Evolutionary conservation across 1,140 invertebrate genomes (phyloP).

Genomic region (Drosophila rhopaloa): DNA sequence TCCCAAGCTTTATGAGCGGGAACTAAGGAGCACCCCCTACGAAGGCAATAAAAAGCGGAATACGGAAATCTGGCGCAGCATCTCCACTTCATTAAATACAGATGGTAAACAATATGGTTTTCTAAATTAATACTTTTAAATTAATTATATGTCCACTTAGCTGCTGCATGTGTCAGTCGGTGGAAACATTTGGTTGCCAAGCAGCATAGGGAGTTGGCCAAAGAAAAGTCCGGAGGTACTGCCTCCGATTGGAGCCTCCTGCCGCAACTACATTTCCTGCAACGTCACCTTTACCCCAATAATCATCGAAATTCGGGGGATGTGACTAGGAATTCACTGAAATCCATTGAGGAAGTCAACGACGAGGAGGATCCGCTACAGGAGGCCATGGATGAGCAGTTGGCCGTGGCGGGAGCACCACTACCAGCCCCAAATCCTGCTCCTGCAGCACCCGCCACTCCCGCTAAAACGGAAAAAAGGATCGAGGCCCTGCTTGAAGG

Average conservation of each 20-base stretch:
- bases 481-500: constrained; percentile 73
- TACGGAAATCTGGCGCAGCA: constrained; percentile 68
- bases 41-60: constrained; percentile 42
- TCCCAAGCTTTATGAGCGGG: constrained; percentile 57
- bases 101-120: constrained; percentile 49
- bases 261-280: constrained; percentile 58
- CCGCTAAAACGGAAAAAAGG: constrained; percentile 45
- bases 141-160: constrained; percentile 14
- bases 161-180: constrained; percentile 50
- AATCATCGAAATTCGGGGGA: constrained; percentile 15
- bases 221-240: constrained; percentile 33
- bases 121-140: neutral
- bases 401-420: constrained; percentile 6
- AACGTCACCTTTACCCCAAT: constrained; percentile 30
- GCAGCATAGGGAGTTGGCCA: constrained; percentile 49
- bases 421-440: constrained; percentile 7
- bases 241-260: constrained; percentile 67
- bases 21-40: constrained; percentile 60
- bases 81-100: constrained; percentile 57
- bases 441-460: neutral
- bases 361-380: constrained; percentile 73
- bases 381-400: constrained; percentile 82
- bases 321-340: constrained; percentile 19
- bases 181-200: constrained; percentile 67
- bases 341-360: constrained; percentile 51